phyloP scores from a whole-genome alignment of 2,888 invertebrate genomes.

The Troglohyphantes excavatus region DNA sequence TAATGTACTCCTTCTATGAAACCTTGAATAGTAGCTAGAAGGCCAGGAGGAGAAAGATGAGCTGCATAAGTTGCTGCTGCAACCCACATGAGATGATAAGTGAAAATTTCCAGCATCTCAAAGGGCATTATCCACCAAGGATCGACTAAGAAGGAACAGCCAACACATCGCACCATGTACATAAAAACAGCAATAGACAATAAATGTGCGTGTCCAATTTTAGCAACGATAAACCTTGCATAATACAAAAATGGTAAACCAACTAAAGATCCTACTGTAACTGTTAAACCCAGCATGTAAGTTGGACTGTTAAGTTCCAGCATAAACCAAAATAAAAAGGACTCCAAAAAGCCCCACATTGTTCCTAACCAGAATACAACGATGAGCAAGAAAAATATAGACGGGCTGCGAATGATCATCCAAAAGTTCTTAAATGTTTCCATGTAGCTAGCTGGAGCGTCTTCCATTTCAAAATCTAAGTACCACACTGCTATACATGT shows the following conservation, averaged over 20 bases:
- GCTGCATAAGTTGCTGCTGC: conserved; percentile 94
- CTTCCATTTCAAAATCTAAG: conserved; percentile 89
- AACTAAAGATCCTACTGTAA: conserved; percentile 91
- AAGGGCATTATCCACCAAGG: conserved; percentile 95
- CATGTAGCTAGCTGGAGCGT: conserved; percentile 90
- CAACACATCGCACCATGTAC: conserved; percentile 90
- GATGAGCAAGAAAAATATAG: conserved; percentile 90
- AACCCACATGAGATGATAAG: conserved; percentile 94
- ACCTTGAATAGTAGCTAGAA: conserved; percentile 92
- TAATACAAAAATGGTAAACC: conserved; percentile 93
- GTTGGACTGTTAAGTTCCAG: conserved; percentile 90
- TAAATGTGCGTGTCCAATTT: conserved; percentile 91
- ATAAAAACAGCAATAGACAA: conserved; percentile 92
- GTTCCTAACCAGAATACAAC: conserved; percentile 92
- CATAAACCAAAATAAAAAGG: conserved; percentile 92
- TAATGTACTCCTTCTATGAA: conserved; percentile 94
- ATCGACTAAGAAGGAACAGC: conserved; percentile 91
- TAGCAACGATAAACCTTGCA: conserved; percentile 91
- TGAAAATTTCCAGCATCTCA: conserved; percentile 92
- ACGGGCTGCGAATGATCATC: conserved; percentile 86
- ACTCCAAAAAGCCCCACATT: conserved; percentile 94
- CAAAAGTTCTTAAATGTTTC: conserved; percentile 89
- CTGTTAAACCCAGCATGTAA: conserved; percentile 90
- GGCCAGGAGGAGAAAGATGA: conserved; percentile 91
- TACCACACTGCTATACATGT: conserved; percentile 89